Evolutionary conservation across 2,888 invertebrate genomes (phyloP), one percentile per base, ranked within the genome.

Genomic region (Thysanoteuthis rhombus): DNA sequence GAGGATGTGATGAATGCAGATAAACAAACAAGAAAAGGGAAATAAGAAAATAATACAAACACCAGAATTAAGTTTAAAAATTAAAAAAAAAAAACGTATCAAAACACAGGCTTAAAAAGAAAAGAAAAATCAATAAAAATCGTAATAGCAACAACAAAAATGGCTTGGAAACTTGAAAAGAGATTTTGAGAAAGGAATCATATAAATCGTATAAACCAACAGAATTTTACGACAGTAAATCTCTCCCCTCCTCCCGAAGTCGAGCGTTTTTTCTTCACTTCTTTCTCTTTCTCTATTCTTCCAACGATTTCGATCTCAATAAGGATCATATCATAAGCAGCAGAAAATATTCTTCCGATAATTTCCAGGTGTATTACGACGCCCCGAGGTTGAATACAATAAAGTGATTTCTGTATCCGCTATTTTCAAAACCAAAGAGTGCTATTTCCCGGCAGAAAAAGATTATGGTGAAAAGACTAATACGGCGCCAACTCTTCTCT

Each of bases 391-490:
- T n/a, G 52, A 52, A 52, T 52, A 52, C 52, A 52, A 52, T 52
- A 52, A 52, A 52, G 52, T 52, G 52, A 52, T 52, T 52, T 52
- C 52, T 52, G 22, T 52, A 52, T 52, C 52, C 52, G 52, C 25
- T 52, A 52, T 52, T 52, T n/a, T 52, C 52, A 52, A 52, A 52
- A 22, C 25, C 22, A 52, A 52, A 25, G 25, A 52, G 52, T 52
- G 52, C 52, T 52, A 52, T 36, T 75, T 75, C 75, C 36, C 75
- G 16, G n/a, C n/a, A n/a, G n/a, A n/a, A 75, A 92, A 91, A 92
- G 40, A 92, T 90, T 92, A 92, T 92, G 90, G 5, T 92, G 42
- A 92, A 92, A 42, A 90, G 39, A 90, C 38, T 92, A 92, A 45
- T 42, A 92, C 40, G 36, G 25, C 38, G 32, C 22, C 10, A 75